These are phyloP conservation scores for Mythimna pallens DNA, from an alignment of 2,888 invertebrate genomes.

Conservation along the genomic window DNA sequence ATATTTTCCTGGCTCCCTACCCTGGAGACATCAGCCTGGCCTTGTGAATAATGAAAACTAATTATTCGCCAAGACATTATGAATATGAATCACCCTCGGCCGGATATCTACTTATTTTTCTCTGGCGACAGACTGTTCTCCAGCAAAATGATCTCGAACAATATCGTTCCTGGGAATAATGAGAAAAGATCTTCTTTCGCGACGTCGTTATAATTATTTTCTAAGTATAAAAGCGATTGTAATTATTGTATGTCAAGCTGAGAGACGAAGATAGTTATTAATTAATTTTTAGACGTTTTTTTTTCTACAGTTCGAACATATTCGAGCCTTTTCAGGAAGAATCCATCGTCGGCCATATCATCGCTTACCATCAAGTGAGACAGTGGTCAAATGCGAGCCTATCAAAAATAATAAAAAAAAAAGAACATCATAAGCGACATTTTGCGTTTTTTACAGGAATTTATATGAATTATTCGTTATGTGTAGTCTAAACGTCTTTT, in stretches of 20 bases:
- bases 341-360: too few relatives aligned
- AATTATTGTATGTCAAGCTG: conserved; percentile 35
- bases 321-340: too few relatives aligned
- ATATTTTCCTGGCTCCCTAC: conserved; percentile 37
- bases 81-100: conserved; percentile 76
- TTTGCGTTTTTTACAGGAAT: too few relatives aligned
- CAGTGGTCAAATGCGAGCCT: too few relatives aligned
- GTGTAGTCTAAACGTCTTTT: too few relatives aligned
- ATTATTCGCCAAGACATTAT: conserved; percentile 78
- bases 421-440: too few relatives aligned
- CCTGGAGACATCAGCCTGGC: conserved; percentile 31
- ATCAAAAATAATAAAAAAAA: too few relatives aligned
- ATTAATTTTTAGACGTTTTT: not conserved
- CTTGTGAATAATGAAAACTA: conserved; percentile 78
- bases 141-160: conserved; percentile 70
- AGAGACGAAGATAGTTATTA: conserved; percentile 10
- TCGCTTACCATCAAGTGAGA: too few relatives aligned
- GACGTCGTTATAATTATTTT: conserved; percentile 58
- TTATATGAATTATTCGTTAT: too few relatives aligned
- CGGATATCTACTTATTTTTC: conserved; percentile 73
- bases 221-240: conserved; percentile 37
- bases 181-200: conserved; percentile 71
- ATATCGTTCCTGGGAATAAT: conserved; percentile 70
- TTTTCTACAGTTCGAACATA: too few relatives aligned
- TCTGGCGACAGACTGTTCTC: conserved; percentile 66